phyloP scores from a whole-genome alignment of 2,113 vertebrate genomes.

The Lanius collurio region DNA sequence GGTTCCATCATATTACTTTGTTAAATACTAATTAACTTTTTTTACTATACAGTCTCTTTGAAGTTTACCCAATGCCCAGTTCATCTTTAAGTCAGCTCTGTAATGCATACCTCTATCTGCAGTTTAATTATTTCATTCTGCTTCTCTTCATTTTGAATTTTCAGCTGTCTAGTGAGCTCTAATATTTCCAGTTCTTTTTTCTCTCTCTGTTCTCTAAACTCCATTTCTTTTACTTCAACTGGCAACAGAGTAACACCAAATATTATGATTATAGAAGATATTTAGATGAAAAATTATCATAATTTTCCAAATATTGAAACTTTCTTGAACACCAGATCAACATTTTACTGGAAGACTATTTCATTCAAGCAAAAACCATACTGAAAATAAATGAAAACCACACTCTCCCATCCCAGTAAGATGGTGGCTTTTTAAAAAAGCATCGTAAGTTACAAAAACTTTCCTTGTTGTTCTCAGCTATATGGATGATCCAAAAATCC shows the following conservation, averaged over 20 bases:
- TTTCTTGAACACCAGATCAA: not conserved
- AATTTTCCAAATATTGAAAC: not conserved
- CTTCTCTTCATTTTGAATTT: constrained; percentile 84
- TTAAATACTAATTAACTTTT: not conserved
- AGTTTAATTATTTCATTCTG: constrained; percentile 89
- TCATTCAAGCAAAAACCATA: not conserved
- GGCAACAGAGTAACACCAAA: constrained; percentile 24
- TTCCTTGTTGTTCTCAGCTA: not conserved
- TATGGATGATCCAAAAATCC: not conserved
- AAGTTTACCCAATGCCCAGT: not conserved
- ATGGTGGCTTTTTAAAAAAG: not conserved
- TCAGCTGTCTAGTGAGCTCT: constrained; percentile 81
- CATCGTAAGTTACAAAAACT: not conserved
- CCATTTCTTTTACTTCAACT: constrained; percentile 83
- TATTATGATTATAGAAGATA: not conserved
- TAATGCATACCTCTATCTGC: constrained; percentile 86
- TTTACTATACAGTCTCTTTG: not conserved
- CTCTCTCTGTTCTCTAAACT: constrained; percentile 72
- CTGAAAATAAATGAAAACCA: not conserved
- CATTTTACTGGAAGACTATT: not conserved
- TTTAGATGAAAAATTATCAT: not conserved
- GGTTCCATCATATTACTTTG: not conserved
- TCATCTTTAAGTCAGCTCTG: not conserved
- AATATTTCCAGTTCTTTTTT: constrained; percentile 80
- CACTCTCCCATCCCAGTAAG: not conserved